Conservation (phyloP, 1,140 invertebrate genomes). For the Probaryconus sp. region DNA sequence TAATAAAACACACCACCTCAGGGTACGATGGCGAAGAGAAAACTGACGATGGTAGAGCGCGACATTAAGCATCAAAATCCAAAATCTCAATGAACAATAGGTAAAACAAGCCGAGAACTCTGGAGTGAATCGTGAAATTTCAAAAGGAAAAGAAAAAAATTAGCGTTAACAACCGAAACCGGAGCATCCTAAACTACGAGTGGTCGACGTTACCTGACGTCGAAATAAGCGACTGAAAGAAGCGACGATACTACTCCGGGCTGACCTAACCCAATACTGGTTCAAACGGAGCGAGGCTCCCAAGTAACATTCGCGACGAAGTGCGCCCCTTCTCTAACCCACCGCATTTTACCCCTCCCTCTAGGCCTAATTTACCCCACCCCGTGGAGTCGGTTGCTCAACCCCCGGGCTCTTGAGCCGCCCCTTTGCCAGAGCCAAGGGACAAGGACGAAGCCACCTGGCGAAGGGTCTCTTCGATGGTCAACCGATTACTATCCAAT, state of each 20-base stretch:
- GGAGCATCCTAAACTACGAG: constrained; percentile 31
- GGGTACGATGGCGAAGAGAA: too few species aligned
- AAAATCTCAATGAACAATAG: too few species aligned
- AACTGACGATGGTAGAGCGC: too few species aligned
- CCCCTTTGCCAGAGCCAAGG: constrained; percentile 57
- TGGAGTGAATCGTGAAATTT: too few species aligned
- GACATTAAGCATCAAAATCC: too few species aligned
- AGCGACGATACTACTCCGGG: constrained; percentile 66
- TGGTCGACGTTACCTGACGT: too few species aligned
- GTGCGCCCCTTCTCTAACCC: too few species aligned
- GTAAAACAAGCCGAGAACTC: too few species aligned
- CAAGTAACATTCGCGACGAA: too few species aligned
- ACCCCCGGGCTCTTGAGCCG: constrained; percentile 59
- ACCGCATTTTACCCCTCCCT: constrained; percentile 55
- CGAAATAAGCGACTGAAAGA: constrained; percentile 9
- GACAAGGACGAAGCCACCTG: constrained; percentile 18
- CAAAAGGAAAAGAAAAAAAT: too few species aligned
- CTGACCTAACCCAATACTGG: constrained; percentile 77
- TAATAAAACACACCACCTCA: too few species aligned
- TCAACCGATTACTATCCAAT: background rate
- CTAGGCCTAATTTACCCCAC: constrained; percentile 40
- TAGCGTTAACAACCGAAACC: background rate
- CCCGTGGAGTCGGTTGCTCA: constrained; percentile 3
- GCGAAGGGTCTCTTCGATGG: background rate
- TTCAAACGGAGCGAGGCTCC: constrained; percentile 58